phyloP scores from a whole-genome alignment of 1,140 invertebrate genomes.

The Drosophila albomicans region DNA sequence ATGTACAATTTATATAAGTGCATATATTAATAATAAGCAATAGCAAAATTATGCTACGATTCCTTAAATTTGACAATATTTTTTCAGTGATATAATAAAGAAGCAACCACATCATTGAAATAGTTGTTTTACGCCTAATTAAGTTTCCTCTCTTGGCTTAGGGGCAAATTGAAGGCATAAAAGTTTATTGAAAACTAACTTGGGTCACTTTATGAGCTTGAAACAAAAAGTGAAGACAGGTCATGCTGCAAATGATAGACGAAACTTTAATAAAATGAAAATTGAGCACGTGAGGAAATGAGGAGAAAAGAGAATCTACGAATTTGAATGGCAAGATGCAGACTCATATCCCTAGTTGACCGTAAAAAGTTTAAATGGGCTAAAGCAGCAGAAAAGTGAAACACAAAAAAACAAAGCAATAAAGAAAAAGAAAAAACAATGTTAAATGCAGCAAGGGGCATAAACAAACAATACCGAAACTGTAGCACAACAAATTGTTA shows the following conservation, averaged over 20 bases:
- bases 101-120: constrained; percentile 11
- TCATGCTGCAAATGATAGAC: constrained; percentile 21
- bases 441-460: constrained; percentile 42
- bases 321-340: too few relatives aligned
- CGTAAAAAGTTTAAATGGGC: constrained; percentile 53
- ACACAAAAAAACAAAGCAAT: constrained; percentile 16
- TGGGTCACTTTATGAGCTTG: constrained; percentile 20
- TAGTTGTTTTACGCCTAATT: constrained; percentile 21
- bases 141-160: constrained; percentile 1
- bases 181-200: constrained; percentile 31
- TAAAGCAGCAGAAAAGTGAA: constrained; percentile 34
- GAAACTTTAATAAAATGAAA: constrained; percentile 18
- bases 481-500: constrained; percentile 43
- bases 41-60: too few relatives aligned
- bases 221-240: constrained; percentile 2
- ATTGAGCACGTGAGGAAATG: background rate
- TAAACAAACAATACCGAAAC: constrained; percentile 58
- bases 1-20: too few relatives aligned
- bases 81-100: background rate
- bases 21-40: too few relatives aligned
- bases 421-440: constrained; percentile 20
- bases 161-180: constrained; percentile 8
- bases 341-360: constrained; percentile 46
- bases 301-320: too few relatives aligned
- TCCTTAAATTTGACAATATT: background rate